phyloP scores from a whole-genome alignment of 2,888 invertebrate species.

The Tricholauxania praeusta region DNA sequence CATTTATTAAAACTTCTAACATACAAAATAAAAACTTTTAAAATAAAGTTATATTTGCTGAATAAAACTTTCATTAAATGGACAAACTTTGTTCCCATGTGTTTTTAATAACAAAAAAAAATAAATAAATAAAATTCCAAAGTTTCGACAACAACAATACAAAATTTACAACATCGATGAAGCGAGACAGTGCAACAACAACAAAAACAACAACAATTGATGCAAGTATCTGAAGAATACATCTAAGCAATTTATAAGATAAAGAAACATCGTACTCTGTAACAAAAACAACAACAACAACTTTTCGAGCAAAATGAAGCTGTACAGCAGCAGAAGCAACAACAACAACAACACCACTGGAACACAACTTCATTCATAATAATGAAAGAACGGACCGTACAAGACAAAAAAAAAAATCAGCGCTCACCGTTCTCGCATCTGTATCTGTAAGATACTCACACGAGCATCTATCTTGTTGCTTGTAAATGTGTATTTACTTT shows the following conservation, averaged over 20 bases:
- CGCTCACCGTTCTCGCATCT: too few relatives aligned
- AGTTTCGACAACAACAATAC: slow-evolving; percentile 27
- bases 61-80: too few relatives aligned
- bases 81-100: too few relatives aligned
- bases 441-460: too few relatives aligned
- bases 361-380: slow-evolving; percentile 50
- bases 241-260: not conserved
- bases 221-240: slow-evolving; percentile 34
- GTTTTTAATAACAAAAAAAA: not conserved
- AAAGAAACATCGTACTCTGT: not conserved
- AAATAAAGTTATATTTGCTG: too few relatives aligned
- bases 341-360: too few relatives aligned
- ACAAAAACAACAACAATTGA: slow-evolving; percentile 28
- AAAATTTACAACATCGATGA: slow-evolving; percentile 34
- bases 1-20: too few relatives aligned
- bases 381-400: not conserved
- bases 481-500: too few relatives aligned
- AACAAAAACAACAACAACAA: slow-evolving; percentile 23
- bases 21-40: too few relatives aligned
- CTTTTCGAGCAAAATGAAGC: slow-evolving; percentile 30
- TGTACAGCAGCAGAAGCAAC: not conserved
- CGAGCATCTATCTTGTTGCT: too few relatives aligned
- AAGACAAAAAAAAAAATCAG: too few relatives aligned
- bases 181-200: slow-evolving; percentile 32
- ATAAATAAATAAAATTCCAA: slow-evolving; percentile 21